Base-by-base conservation (phyloP, 1,140 invertebrate genomes). In the Pogonomyrmex barbatus region DNA sequence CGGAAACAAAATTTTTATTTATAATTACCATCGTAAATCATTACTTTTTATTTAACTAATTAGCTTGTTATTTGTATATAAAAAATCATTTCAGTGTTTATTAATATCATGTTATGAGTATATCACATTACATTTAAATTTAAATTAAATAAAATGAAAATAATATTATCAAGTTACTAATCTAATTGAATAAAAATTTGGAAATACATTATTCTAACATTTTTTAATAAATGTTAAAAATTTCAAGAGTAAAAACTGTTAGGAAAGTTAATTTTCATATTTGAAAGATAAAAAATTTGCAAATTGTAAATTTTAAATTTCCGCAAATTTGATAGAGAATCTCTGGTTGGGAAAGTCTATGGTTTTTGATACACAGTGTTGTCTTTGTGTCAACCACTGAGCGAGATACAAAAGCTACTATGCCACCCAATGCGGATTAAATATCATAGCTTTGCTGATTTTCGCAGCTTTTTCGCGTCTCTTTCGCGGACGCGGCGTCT, bases 361-460 rank as follows among this genome's bases (percentile, higher is more conserved):
- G 5, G 17, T 12, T 60, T 60, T 1, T 47, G n/a, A 71, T 60
- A 45, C 36, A 36, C 6, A 24, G 24, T 36, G 39, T 1, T 2
- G 30, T 36, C 30, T 9, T 33, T 58, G 42, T 45, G 39, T 58
- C n/a, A 42, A n/a, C 6, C 30, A 24, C n/a, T 10, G 17, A 71
- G 8, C 52, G 54, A n/a, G 17, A 58, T 58, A 33, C n/a, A 75
- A 60, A 83, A 39, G 4, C 30, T 12, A 33, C 6, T 39, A 54
- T 30, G 42, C 10, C 12, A 47, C 17, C 2, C 54, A 45, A 50
- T 56, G n/a, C 54, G 68, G 68, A 83, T 75, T 73, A 83, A 50
- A 83, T 47, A 60, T 83, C 67, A 30, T 8, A 45, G 36, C 39
- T 73, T n/a, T 60, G 78, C 36, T 42, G 62, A 54, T 77, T 81